Base-by-base conservation (phyloP, 2,888 invertebrate genomes). In the Bedellia somnulentella region DNA sequence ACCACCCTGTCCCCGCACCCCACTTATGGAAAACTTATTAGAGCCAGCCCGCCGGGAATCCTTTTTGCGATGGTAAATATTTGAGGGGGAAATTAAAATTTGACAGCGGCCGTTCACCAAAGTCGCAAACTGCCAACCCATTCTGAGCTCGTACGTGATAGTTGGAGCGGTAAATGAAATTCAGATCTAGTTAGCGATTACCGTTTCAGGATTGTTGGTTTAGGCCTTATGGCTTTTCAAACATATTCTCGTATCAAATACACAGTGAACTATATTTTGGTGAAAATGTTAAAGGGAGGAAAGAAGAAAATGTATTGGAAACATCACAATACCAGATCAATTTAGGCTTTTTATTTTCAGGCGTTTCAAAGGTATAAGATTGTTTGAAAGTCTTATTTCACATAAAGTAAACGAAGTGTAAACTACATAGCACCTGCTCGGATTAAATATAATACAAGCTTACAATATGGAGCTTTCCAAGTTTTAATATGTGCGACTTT, bases 1-100 rank as follows among this genome's bases (percentile, higher is more conserved):
- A 45, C 34, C 36, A 27, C 33, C 45, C 43, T 38, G 41, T 29
- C 38, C 37, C 39, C 39, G 42, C 44, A 45, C 39, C 46, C 54
- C 60, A 64, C 70, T 70, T 75, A 75, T 75, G 70, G 75, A 75
- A 73, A 75, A 75, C 75, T 75, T 75, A 73, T 75, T 75, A 75
- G 73, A 73, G 58, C 67, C 58, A 63, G 64, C 62, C 71, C 71
- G 63, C 56, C 59, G 59, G 70, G 73, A 73, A 75, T 73, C 75
- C 75, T 73, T 75, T 75, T 73, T 73, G 73, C 71, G 66, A 64
- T 63, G 66, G 73, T 68, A 75, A 75, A 75, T 75, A 73, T 75
- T 75, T 75, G 75, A 75, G 63, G 58, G 64, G 73, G 75, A 73
- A 75, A 75, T 73, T 75, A 75, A 75, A 75, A 75, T 73, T 75